Percentiles rank a stretch among this genome's conserved stretches.
phyloP scores from a whole-genome alignment of 2,113 vertebrate genomes.

The Psittacula cyanocephala region DNA sequence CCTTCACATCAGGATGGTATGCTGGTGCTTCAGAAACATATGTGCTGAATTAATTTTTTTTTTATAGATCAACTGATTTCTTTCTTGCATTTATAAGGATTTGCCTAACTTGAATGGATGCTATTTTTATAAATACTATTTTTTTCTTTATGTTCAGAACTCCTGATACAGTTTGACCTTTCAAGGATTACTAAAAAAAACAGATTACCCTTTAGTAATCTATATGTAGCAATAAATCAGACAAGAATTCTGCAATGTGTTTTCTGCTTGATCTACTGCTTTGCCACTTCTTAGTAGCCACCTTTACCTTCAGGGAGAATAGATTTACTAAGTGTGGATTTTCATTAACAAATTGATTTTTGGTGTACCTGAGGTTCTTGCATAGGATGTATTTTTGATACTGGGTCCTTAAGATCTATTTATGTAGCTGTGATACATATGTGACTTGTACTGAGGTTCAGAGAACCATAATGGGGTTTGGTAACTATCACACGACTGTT shows the following conservation, averaged over 20 bases:
- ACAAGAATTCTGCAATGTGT: constrained; percentile 15
- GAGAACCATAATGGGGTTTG: not conserved
- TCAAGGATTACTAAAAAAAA: not conserved
- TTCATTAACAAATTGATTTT: constrained; percentile 57
- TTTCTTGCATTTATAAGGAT: constrained; percentile 70
- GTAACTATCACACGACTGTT: constrained; percentile 33
- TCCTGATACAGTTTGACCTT: constrained; percentile 36
- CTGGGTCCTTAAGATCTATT: constrained; percentile 54
- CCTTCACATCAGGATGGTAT: constrained; percentile 20
- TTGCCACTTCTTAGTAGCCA: constrained; percentile 30
- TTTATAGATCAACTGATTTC: constrained; percentile 39
- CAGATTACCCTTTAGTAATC: constrained; percentile 45
- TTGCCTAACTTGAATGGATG: constrained; percentile 61
- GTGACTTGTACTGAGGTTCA: constrained; percentile 22
- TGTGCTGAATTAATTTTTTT: constrained; percentile 45
- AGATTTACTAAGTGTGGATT: constrained; percentile 66
- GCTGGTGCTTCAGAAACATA: constrained; percentile 65
- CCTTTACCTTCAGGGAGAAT: constrained; percentile 60
- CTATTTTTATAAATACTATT: constrained; percentile 75
- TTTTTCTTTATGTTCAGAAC: not conserved
- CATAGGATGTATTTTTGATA: constrained; percentile 76
- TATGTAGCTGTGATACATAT: constrained; percentile 39
- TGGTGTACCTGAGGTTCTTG: constrained; percentile 59
- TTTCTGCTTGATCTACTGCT: constrained; percentile 23
- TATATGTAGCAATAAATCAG: constrained; percentile 69